Evolutionary conservation across 1,140 invertebrate genomes (phyloP), one percentile per base, ranked within the genome.

Genomic region (Archivesica marissinica): DNA sequence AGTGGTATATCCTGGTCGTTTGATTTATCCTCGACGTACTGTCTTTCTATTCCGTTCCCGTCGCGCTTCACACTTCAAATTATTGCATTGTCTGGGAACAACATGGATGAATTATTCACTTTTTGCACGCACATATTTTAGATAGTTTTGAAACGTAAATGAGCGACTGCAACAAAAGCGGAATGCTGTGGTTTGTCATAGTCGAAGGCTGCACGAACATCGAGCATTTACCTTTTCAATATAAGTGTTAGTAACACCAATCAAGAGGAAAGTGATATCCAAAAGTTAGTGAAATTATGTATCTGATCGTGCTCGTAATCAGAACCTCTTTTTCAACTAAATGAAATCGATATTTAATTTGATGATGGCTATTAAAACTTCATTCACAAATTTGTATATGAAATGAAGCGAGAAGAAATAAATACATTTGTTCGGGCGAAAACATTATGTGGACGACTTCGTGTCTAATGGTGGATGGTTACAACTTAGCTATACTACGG

Each of bases 291-390:
- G n/a, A 44, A 72, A 70, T 41, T 54, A 41, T 70, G 39, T 61
- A 75, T 25, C 28, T 83, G 68, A 2, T 61, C 28, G 33, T 23
- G 54, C 80, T 83, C 80, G 54, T 25, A 30, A 35, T 75, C 28
- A 15, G 33, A 41, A 50, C 23, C 44, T 74, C 80, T 50, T 72
- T 75, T 52, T 59, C 35, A 74, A 23, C 25, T 41, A 47, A 74
- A 23, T 56, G 80, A 59, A 75, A 83, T 72, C 39, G 68, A 83
- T 83, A 83, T 74, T 83, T 41, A 56, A 70, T 80, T 66, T 56
- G 64, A n/a, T 52, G 44, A 54, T 25, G 44, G 61, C 61, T 54
- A 72, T 72, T 81, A 68, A 81, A 81, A 72, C 17, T 81, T 39
- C 44, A 38, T 81, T 72, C 64, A 81, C 61, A 72, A 72, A 39